Evolutionary conservation across 2,888 invertebrate genomes (phyloP), one percentile per base, ranked within the genome.

Genomic region (Netelia melanura): DNA sequence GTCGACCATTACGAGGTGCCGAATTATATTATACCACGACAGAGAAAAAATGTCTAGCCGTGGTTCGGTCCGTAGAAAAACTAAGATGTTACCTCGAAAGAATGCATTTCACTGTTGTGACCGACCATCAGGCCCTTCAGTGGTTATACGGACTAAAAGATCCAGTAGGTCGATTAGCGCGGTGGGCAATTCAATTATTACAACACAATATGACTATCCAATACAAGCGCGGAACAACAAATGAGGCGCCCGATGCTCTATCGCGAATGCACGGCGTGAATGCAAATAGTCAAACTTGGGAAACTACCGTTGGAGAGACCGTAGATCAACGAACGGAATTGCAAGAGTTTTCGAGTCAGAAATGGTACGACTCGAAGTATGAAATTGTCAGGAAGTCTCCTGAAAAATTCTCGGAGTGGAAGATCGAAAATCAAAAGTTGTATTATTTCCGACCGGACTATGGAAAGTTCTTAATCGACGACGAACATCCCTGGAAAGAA

Each of bases 361-460:
- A 85, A 17, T 85, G 85, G 85, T 85, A 82, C 64, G 38, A 62
- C 1, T 78, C 79, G 9, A 85, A 85, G 48, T 38, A 23, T 1
- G 48, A 82, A 21, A 43, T 79, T 10, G 79, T 82, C 8, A 0
- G 3, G 30, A 61, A 67, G 64, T 64, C 81, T 21, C 44, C 43
- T 48, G 68, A 58, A 5, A 56, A 52, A 74, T 83, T 83, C 23
- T 14, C 67, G 5, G 83, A 83, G 23, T 83, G 79, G 83, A 80
- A 80, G 62, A 80, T 80, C 3, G 74, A 74, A 25, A 61, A 74
- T 1, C 38, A 52, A n/a, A 52, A 67, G 30, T 17, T 62, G 6
- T 23, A 30, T 1, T 84, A 84, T 54, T 70, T 75, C 14, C 70
- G 75, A 21, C 80, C 68, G 9, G 67, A 67, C 14, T 67, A 48